phyloP scores from a whole-genome alignment of 2,797 vertebrate species.

The Squalus acanthias region DNA sequence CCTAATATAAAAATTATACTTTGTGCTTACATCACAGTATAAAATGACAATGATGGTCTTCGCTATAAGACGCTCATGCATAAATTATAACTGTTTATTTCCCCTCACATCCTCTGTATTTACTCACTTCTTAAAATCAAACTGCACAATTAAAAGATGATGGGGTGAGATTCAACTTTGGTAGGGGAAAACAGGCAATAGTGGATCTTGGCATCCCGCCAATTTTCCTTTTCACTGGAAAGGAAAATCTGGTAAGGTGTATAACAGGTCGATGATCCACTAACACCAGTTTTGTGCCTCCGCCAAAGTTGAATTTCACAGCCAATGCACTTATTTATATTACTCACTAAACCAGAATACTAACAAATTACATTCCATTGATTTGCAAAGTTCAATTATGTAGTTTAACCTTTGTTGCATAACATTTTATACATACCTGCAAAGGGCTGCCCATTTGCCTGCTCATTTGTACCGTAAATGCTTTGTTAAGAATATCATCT shows the following conservation, averaged over 20 bases:
- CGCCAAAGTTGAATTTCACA: background rate
- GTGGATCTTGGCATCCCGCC: background rate
- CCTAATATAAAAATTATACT: background rate
- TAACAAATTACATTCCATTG: background rate
- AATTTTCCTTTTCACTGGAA: background rate
- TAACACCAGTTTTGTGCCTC: background rate
- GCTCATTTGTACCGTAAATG: conserved; percentile 66
- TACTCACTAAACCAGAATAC: background rate
- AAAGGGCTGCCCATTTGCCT: conserved; percentile 60
- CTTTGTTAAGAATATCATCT: conserved; percentile 75
- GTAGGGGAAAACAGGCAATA: background rate
- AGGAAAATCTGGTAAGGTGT: background rate
- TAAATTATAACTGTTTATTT: background rate
- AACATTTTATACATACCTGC: conserved; percentile 57
- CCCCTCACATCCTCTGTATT: background rate
- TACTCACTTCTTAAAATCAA: background rate
- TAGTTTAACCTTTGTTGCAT: background rate
- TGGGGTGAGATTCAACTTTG: background rate
- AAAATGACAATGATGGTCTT: background rate
- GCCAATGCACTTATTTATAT: background rate
- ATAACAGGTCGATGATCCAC: background rate
- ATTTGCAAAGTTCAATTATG: background rate
- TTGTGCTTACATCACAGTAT: background rate
- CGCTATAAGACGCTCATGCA: background rate
- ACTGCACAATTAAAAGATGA: background rate